Base-by-base conservation (phyloP, 2,888 invertebrate genomes). In the Drosophila seclusa region DNA sequence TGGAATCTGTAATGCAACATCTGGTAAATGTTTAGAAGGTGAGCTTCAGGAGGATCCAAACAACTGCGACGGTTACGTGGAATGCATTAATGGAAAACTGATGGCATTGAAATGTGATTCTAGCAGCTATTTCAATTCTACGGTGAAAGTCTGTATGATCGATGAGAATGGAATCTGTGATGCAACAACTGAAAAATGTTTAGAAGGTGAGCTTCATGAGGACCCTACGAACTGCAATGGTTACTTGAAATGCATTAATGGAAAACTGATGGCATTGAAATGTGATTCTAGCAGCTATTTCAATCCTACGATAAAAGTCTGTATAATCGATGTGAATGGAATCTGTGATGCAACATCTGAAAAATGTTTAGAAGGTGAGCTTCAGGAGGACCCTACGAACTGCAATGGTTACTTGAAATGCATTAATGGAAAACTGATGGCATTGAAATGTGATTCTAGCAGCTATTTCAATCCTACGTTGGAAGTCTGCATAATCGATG, bases 401-500 rank as follows among this genome's bases (percentile, higher is more conserved):
- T 27, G 27, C 27, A 0, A 27, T 0, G 27, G 27, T 27, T 27
- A 27, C 27, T 0, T 27, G 5, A 0, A 27, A 5, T 71, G 71
- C 13, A 1, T 32, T 0, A 36, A 68, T 21, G 62, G 57, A 62
- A 18, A 29, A 4, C 10, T 54, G 0, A 2, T 57, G 0, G 27
- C n/a, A n/a, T 11, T 53, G 2, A 61, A 54, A n/a, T 80, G 80
- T 31, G 53, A 55, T 1, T 18, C 24, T 11, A 84, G 82, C 4
- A 73, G 59, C 4, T 82, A 72, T 11, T 82, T 72, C 8, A 59
- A 81, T 57, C 4, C 27, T 0, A 21, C 8, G 0, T 16, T 61
- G 8, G 45, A 64, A 5, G 42, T 49, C 1, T 81, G 81, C 13
- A 13, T 57, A 5, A 42, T 72, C 8, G 84, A 81, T 54, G 67